Conservation (phyloP, 2,888 invertebrate genomes). For the Bellardia bayeri region DNA sequence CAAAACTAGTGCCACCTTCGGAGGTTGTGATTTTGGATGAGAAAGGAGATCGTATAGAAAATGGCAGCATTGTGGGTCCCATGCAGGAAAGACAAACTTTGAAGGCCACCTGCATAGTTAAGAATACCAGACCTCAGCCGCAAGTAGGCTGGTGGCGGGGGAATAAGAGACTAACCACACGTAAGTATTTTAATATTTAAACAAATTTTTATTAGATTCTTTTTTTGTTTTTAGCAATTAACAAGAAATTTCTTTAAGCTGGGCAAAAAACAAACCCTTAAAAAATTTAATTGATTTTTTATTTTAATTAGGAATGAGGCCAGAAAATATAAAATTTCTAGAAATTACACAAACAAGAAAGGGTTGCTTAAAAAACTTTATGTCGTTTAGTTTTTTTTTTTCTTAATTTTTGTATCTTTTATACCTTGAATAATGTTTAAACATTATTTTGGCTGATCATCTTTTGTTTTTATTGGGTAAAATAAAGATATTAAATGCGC, state of each 20-base stretch:
- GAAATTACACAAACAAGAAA: slow-evolving; percentile 42
- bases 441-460: slow-evolving; percentile 14
- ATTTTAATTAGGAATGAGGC: not conserved
- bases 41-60: slow-evolving; percentile 87
- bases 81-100: slow-evolving; percentile 83
- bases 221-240: not conserved
- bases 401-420: not conserved
- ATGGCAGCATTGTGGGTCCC: slow-evolving; percentile 84
- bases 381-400: not conserved
- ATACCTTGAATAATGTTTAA: slow-evolving; percentile 39
- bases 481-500: slow-evolving; percentile 3
- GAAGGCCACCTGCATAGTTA: slow-evolving; percentile 85
- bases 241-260: not conserved
- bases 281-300: slow-evolving; percentile 45
- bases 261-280: not conserved
- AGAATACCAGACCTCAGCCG: slow-evolving; percentile 93
- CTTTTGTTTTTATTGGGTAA: not conserved
- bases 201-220: not conserved
- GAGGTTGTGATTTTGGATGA: slow-evolving; percentile 89
- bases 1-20: slow-evolving; percentile 91
- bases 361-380: not conserved
- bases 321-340: slow-evolving; percentile 33
- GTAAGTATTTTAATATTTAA: slow-evolving; percentile 78
- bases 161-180: slow-evolving; percentile 86
- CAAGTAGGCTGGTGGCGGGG: slow-evolving; percentile 94